Conservation (phyloP, 2,797 vertebrate genomes). For the Sus cebifrons region DNA sequence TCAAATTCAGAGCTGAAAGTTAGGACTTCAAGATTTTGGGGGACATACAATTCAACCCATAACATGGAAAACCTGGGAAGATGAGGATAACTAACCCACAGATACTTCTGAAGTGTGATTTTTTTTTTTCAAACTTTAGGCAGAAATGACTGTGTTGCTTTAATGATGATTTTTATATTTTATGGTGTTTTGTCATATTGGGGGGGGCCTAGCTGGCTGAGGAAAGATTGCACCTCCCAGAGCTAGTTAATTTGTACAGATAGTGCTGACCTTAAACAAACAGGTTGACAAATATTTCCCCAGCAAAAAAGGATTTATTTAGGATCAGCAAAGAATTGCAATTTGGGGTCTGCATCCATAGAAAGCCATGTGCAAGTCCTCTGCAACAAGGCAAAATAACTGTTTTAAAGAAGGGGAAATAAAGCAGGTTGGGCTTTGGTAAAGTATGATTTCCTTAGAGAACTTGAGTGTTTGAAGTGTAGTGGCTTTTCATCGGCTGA, state of each 20-base stretch:
- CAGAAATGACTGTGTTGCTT: neutral
- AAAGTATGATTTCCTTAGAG: too few species aligned
- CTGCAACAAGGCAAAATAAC: too few species aligned
- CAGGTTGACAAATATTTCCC: too few species aligned
- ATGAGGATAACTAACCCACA: neutral
- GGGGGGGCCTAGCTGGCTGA: neutral
- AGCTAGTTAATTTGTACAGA: neutral
- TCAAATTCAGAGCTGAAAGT: neutral
- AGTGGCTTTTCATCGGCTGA: too few species aligned
- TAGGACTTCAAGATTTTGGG: neutral
- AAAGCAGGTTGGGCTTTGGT: too few species aligned
- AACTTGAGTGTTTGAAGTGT: too few species aligned
- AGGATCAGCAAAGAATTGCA: too few species aligned
- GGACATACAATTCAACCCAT: neutral
- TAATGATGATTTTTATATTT: neutral
- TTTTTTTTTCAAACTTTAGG: neutral
- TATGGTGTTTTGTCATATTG: neutral
- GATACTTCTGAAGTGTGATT: neutral
- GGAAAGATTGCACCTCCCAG: neutral
- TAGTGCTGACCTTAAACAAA: too few species aligned
- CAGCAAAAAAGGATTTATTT: too few species aligned
- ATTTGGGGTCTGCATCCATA: too few species aligned
- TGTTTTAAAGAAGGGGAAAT: too few species aligned
- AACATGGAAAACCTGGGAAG: neutral
- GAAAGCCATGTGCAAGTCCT: too few species aligned